Percentiles rank a stretch among this genome's conserved stretches.
Conservation (phyloP, 1,140 invertebrate genomes). For the Drosophila asahinai region DNA sequence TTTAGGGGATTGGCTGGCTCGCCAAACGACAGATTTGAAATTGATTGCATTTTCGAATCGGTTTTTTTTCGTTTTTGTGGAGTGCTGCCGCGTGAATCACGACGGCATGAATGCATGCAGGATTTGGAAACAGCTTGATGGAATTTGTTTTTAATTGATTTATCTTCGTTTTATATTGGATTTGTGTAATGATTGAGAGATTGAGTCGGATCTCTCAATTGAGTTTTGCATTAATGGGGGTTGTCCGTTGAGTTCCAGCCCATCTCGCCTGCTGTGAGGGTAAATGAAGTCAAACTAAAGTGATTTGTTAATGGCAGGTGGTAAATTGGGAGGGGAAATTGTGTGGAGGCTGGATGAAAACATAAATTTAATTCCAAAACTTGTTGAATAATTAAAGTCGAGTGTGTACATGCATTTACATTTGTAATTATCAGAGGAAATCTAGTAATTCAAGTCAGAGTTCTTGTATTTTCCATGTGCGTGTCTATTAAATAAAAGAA, state of each 20-base stretch:
- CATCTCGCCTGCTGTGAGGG: slow-evolving; percentile 48
- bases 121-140: slow-evolving; percentile 39
- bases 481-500: slow-evolving; percentile 6
- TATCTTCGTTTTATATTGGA: slow-evolving; percentile 71
- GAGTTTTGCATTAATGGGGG: slow-evolving; percentile 16
- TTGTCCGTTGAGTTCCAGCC: slow-evolving; percentile 13
- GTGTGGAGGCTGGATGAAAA: background rate
- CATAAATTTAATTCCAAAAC: slow-evolving; percentile 9
- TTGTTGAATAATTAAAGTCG: background rate
- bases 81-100: slow-evolving; percentile 52
- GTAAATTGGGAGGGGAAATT: slow-evolving; percentile 23
- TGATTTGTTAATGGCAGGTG: slow-evolving; percentile 57
- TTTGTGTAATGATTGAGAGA: slow-evolving; percentile 57
- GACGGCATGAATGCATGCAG: slow-evolving; percentile 32
- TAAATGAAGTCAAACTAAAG: slow-evolving; percentile 50
- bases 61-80: background rate
- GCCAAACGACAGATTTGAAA: slow-evolving; percentile 52
- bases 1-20: slow-evolving; percentile 62
- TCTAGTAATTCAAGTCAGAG: background rate
- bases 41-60: slow-evolving; percentile 52
- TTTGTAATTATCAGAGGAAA: background rate
- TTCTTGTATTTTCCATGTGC: background rate
- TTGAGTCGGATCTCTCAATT: slow-evolving; percentile 47
- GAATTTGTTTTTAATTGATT: slow-evolving; percentile 78
- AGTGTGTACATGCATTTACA: background rate